A percentile compares a stretch with the other conserved stretches of the same genome.
Evolutionary conservation across 2,888 invertebrate genomes (phyloP).

Genomic region (Erebia ligea): DNA sequence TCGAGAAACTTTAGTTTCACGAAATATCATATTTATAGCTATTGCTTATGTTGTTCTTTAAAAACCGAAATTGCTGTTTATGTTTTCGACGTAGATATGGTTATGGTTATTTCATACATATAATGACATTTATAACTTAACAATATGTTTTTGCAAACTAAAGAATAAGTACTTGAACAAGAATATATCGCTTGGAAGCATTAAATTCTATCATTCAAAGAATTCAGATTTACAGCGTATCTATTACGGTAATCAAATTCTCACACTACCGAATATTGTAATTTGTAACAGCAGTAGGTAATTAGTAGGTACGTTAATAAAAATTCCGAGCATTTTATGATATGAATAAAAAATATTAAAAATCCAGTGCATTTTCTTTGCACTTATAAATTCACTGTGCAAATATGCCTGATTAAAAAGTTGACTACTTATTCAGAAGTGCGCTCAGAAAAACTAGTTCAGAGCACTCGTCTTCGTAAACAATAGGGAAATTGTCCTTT

Average conservation of each 20-base stretch:
- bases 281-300: background rate
- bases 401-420: background rate
- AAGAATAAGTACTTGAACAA: background rate
- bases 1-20: background rate
- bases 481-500: background rate
- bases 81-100: background rate
- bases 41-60: too few relatives aligned
- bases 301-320: background rate
- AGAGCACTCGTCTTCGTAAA: background rate
- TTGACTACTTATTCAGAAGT: background rate
- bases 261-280: background rate
- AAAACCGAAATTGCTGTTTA: background rate
- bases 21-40: background rate
- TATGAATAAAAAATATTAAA: background rate
- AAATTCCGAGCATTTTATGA: background rate
- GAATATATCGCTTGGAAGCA: background rate
- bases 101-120: too few relatives aligned
- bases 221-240: background rate
- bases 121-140: too few relatives aligned
- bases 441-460: slow-evolving; percentile 2
- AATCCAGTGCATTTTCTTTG: background rate
- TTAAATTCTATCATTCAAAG: background rate
- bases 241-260: background rate
- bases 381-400: background rate
- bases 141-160: too few relatives aligned